Evolutionary conservation across 2,797 vertebrate genomes (phyloP).

Genomic region (Hephaestus fuliginosus): DNA sequence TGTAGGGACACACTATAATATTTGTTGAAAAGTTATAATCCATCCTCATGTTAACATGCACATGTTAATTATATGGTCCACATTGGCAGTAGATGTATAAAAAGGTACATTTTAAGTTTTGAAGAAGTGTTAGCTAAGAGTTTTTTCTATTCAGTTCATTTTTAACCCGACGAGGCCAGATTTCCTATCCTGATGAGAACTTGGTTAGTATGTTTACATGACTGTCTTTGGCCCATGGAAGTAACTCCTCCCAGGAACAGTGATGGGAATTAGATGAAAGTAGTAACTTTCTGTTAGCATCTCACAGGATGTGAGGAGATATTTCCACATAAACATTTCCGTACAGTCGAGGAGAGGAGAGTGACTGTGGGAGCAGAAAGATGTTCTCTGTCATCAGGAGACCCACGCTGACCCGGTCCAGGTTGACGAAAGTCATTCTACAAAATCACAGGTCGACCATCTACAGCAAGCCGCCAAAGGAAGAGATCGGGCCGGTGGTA

Average conservation of each 20-base stretch:
- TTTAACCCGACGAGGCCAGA: neutral
- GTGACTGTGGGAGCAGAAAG: slow-evolving; percentile 35
- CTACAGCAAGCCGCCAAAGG: slow-evolving; percentile 85
- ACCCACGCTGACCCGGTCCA: slow-evolving; percentile 40
- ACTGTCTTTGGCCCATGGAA: slow-evolving; percentile 45
- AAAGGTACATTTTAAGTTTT: neutral
- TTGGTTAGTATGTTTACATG: slow-evolving; percentile 64
- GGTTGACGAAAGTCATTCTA: slow-evolving; percentile 54
- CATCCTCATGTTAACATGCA: no score
- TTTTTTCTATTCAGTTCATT: slow-evolving; percentile 13
- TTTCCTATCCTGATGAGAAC: slow-evolving; percentile 48
- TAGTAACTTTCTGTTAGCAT: slow-evolving; percentile 49
- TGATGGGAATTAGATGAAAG: slow-evolving; percentile 69
- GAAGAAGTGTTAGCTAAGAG: neutral
- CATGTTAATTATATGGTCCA: neutral
- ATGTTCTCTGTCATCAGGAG: slow-evolving; percentile 76
- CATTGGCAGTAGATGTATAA: neutral
- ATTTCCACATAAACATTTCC: slow-evolving; percentile 49
- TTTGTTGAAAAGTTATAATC: neutral
- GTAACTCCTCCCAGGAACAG: slow-evolving; percentile 79
- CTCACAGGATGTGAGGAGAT: slow-evolving; percentile 73
- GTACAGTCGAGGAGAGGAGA: slow-evolving; percentile 33
- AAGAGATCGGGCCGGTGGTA: slow-evolving; percentile 86
- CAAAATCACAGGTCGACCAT: slow-evolving; percentile 72
- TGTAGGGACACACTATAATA: neutral